Evolutionary conservation across 2,797 vertebrate genomes (phyloP).

Genomic region (Micromesistius poutassou): DNA sequence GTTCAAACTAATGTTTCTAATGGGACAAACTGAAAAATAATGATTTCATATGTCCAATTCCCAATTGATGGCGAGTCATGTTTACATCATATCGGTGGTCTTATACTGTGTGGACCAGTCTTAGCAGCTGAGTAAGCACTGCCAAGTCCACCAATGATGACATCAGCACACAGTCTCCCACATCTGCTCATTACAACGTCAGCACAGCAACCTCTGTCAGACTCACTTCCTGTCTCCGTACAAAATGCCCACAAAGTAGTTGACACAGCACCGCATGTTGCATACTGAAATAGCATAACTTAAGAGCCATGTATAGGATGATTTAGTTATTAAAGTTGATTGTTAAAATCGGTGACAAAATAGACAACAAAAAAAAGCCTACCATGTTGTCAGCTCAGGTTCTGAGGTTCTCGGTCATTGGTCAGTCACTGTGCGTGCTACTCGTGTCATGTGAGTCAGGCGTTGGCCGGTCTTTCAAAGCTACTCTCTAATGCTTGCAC

Average conservation of each 20-base stretch:
- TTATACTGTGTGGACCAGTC: background rate
- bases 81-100: background rate
- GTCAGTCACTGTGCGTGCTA: background rate
- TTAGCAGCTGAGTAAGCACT: background rate
- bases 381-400: background rate
- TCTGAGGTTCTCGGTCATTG: background rate
- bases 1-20: background rate
- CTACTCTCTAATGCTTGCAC: slow-evolving; percentile 19
- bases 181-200: background rate
- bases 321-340: background rate
- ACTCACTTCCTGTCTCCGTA: background rate
- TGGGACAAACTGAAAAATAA: background rate
- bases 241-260: background rate
- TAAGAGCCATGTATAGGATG: background rate
- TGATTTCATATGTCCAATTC: background rate
- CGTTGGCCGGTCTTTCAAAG: slow-evolving; percentile 9
- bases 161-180: background rate
- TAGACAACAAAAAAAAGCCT: background rate
- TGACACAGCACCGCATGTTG: background rate
- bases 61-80: background rate
- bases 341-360: background rate
- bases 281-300: background rate
- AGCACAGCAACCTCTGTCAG: background rate
- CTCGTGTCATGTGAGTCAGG: background rate
- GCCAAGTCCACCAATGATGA: background rate